Percentiles rank a stretch among this genome's conserved stretches.
Evolutionary conservation across 2,113 vertebrate genomes (phyloP).

Genomic region (Dryoscopus gambensis): DNA sequence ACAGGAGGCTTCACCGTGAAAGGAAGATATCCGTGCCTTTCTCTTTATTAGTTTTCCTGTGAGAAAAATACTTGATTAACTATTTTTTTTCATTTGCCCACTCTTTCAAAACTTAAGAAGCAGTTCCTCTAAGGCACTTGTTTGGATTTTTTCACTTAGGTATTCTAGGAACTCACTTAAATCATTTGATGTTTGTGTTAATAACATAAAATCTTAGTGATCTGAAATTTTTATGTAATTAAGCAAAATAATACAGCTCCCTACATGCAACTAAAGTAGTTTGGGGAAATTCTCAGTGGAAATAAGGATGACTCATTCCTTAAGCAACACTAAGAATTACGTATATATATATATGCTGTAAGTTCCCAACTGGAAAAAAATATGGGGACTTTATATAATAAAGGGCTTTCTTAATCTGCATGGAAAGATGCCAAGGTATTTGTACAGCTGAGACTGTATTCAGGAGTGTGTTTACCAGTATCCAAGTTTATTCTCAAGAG

Average conservation of each 20-base stretch:
- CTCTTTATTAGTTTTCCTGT: constrained; percentile 9
- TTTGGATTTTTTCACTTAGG: constrained; percentile 33
- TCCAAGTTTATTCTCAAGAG: constrained; percentile 8
- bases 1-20: constrained; percentile 18
- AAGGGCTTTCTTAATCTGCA: neutral
- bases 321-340: constrained; percentile 18
- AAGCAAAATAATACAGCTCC: constrained; percentile 49
- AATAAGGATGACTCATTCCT: constrained; percentile 45
- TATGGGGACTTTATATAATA: constrained; percentile 29
- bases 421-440: constrained; percentile 10
- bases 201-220: constrained; percentile 27
- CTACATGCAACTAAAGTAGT: constrained; percentile 30
- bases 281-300: constrained; percentile 45
- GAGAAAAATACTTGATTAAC: neutral
- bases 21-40: neutral
- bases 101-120: constrained; percentile 18
- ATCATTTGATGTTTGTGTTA: constrained; percentile 32
- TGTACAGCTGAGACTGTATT: neutral
- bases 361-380: constrained; percentile 5
- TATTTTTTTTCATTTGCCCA: neutral
- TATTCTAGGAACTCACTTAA: constrained; percentile 36
- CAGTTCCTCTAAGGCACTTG: constrained; percentile 22
- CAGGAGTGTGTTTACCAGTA: neutral
- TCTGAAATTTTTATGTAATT: constrained; percentile 47
- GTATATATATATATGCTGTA: neutral